phyloP scores from a whole-genome alignment of 2,797 vertebrate species.

The Eutrigla gurnardus region DNA sequence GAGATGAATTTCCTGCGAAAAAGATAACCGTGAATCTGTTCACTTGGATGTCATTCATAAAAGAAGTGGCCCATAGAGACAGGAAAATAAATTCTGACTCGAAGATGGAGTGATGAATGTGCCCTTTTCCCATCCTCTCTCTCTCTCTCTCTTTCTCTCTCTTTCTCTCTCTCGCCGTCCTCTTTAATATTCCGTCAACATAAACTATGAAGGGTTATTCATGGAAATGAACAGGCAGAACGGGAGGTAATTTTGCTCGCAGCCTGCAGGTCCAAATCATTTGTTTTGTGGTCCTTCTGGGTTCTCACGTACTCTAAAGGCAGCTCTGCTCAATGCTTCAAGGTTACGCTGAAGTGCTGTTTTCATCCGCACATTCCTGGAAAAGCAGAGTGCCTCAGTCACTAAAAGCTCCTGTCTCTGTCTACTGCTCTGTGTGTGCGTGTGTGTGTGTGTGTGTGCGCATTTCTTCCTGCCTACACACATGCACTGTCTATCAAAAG shows the following conservation, averaged over 20 bases:
- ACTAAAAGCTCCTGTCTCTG: constrained; percentile 70
- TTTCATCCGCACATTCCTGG: constrained; percentile 73
- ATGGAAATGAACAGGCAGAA: constrained; percentile 77
- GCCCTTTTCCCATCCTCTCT: constrained; percentile 46
- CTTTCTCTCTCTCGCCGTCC: constrained; percentile 44
- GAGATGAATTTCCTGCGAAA: constrained; percentile 52
- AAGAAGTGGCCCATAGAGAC: constrained; percentile 50
- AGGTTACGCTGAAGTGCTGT: constrained; percentile 80
- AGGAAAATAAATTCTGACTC: constrained; percentile 51
- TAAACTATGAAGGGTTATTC: constrained; percentile 75
- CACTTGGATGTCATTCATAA: constrained; percentile 64
- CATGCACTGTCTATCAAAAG: constrained; percentile 57
- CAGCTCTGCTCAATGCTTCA: constrained; percentile 74
- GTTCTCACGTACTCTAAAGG: constrained; percentile 67
- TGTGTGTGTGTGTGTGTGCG: constrained; percentile 7
- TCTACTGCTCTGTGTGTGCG: constrained; percentile 31
- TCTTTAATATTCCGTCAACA: constrained; percentile 81
- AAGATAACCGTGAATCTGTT: constrained; percentile 66
- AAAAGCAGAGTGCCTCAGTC: constrained; percentile 65
- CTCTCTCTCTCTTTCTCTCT: constrained; percentile 40
- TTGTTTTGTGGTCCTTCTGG: constrained; percentile 78
- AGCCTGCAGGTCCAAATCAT: constrained; percentile 74
- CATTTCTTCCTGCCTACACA: constrained; percentile 45
- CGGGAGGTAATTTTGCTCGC: constrained; percentile 76
- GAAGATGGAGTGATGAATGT: constrained; percentile 66